Conservation (phyloP, 1,140 invertebrate genomes). For the Leptonema lineaticorne region DNA sequence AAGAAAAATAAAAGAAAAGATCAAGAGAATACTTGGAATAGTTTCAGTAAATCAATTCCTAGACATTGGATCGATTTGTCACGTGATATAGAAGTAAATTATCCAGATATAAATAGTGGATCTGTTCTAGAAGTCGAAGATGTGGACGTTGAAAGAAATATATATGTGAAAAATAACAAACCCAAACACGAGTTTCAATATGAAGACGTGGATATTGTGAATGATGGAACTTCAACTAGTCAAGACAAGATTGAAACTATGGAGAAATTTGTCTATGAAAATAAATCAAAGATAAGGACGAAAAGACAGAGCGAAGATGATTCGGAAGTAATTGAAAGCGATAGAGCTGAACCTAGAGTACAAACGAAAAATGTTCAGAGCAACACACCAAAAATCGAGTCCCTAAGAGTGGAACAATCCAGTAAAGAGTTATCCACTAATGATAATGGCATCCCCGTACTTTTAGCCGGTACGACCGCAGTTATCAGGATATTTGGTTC, state of each 20-base stretch:
- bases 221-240: not conserved
- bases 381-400: conserved; percentile 50
- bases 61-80: conserved; percentile 46
- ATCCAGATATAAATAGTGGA: conserved; percentile 33
- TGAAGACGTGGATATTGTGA: conserved; percentile 21
- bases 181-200: not conserved
- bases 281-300: not conserved
- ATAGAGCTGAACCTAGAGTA: not conserved
- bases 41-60: conserved; percentile 18
- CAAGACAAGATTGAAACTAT: not conserved
- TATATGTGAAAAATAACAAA: conserved; percentile 25
- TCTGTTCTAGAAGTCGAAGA: conserved; percentile 35
- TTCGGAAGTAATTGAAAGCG: not conserved
- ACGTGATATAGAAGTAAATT: conserved; percentile 52
- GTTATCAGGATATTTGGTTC: conserved; percentile 74
- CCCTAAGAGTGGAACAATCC: conserved; percentile 62
- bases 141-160: conserved; percentile 34
- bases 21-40: conserved; percentile 31
- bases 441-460: conserved; percentile 65
- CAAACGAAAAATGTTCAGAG: not conserved
- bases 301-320: not conserved
- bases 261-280: not conserved
- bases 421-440: conserved; percentile 61
- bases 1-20: not conserved
- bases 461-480: conserved; percentile 60